Conservation (phyloP, 2,113 vertebrate genomes). For the human (Homo sapiens) region DNA sequence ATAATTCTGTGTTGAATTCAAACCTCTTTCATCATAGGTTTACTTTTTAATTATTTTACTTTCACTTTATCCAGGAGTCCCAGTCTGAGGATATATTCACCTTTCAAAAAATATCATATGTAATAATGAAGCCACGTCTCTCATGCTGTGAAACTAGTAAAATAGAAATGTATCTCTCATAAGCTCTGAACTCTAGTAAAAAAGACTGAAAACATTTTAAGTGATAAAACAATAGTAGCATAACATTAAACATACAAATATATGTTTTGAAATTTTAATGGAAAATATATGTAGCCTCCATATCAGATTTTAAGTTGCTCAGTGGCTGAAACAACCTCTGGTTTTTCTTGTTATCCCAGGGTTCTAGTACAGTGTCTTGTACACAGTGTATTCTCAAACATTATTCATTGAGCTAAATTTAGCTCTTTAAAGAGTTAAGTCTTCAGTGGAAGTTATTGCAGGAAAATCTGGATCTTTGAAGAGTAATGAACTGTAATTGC, state of each 20-base stretch:
- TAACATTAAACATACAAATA: not conserved
- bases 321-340: not conserved
- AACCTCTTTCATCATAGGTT: constrained; percentile 55
- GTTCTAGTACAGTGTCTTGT: not conserved
- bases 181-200: not conserved
- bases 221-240: not conserved
- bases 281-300: not conserved
- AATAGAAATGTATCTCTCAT: not conserved
- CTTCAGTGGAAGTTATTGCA: not conserved
- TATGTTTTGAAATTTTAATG: not conserved
- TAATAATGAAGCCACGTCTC: constrained; percentile 9
- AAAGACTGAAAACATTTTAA: not conserved
- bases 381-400: not conserved
- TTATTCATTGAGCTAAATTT: not conserved
- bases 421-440: not conserved
- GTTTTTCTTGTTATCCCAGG: not conserved
- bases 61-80: not conserved
- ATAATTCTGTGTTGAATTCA: constrained; percentile 28
- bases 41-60: constrained; percentile 52
- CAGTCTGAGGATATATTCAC: constrained; percentile 20
- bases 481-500: not conserved
- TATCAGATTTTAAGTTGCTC: not conserved
- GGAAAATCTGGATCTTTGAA: not conserved
- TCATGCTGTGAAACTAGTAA: not conserved
- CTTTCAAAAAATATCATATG: not conserved